phyloP scores from a whole-genome alignment of 2,797 vertebrate species.

The Chanos chanos region DNA sequence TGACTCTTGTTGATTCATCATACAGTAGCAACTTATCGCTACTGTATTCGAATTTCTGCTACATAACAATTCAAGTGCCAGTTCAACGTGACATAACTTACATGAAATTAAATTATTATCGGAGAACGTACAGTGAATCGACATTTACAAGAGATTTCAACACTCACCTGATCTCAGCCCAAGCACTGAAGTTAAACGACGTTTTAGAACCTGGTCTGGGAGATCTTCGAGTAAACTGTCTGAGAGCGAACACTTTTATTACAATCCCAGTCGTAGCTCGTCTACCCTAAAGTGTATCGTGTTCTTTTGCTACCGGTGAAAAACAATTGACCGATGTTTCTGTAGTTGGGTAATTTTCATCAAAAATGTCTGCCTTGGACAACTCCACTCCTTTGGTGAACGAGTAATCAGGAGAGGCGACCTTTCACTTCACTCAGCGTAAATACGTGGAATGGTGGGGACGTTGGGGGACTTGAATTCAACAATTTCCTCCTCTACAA shows the following conservation, averaged over 20 bases:
- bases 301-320: neutral
- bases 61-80: no score
- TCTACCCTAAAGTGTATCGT: no score
- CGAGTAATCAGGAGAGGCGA: constrained; percentile 12
- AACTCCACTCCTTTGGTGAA: neutral
- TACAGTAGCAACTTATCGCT: no score
- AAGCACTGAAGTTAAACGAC: neutral
- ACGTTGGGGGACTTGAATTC: constrained; percentile 26
- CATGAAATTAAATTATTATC: no score
- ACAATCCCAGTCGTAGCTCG: no score
- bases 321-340: neutral
- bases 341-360: neutral
- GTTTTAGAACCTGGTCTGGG: neutral
- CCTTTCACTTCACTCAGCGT: constrained; percentile 30
- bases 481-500: neutral
- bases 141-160: neutral
- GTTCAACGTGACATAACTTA: no score
- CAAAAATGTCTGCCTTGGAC: no score
- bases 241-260: neutral
- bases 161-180: constrained; percentile 43
- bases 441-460: constrained; percentile 40
- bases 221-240: neutral
- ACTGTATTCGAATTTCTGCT: no score
- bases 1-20: no score
- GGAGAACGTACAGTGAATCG: no score